Evolutionary conservation across 2,797 vertebrate genomes (phyloP).

Genomic region (Neosalanx taihuensis): DNA sequence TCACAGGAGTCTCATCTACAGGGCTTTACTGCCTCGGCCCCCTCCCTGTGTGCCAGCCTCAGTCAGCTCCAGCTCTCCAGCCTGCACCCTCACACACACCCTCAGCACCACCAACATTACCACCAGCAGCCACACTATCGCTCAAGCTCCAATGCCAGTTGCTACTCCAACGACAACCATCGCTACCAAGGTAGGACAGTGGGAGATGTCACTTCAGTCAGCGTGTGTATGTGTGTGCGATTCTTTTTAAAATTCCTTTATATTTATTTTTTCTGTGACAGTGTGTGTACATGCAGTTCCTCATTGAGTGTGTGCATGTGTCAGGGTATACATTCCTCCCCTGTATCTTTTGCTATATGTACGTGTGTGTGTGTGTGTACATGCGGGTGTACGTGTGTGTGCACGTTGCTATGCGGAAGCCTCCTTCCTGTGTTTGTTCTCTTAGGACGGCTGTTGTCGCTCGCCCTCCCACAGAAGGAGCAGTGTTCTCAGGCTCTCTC

Average conservation of each 20-base stretch:
- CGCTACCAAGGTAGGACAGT: conserved; percentile 6
- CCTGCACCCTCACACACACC: not conserved
- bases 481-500: conserved; percentile 16
- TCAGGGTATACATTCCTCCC: conserved; percentile 10
- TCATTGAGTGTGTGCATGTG: not conserved
- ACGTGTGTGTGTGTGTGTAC: conserved; percentile 9
- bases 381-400: conserved; percentile 19
- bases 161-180: not conserved
- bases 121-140: not conserved
- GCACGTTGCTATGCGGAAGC: conserved; percentile 45
- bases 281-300: not conserved
- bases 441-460: conserved; percentile 29
- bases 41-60: conserved; percentile 48
- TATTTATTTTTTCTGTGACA: not conserved
- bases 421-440: conserved; percentile 57
- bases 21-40: conserved; percentile 20
- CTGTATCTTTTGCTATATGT: conserved; percentile 12
- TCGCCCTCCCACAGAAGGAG: conserved; percentile 17
- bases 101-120: not conserved
- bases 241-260: not conserved
- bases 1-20: conserved; percentile 54
- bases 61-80: conserved; percentile 17
- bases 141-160: conserved; percentile 1
- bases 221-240: not conserved
- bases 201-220: not conserved